phyloP scores from a whole-genome alignment of 2,888 invertebrate genomes.

The Thumatha senex region DNA sequence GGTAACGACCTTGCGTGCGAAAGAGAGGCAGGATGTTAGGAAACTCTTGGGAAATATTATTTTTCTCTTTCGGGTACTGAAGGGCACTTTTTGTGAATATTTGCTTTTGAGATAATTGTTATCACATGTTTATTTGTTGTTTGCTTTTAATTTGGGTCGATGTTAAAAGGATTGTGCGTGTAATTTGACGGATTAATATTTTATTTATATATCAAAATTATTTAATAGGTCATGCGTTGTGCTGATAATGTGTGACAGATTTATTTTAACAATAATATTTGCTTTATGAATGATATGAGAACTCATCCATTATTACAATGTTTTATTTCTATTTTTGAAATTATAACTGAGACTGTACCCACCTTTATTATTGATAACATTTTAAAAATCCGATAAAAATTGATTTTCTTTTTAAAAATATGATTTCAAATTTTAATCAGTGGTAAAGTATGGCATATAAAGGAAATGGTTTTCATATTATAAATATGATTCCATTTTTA shows the following conservation, averaged over 20 bases:
- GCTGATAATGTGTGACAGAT: constrained; percentile 20
- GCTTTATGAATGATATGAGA: not conserved
- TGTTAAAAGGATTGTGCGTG: constrained; percentile 49
- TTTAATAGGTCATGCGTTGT: constrained; percentile 29
- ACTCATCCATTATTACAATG: too few species aligned
- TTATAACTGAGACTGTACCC: too few species aligned
- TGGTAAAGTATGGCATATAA: too few species aligned
- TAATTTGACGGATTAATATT: constrained; percentile 15
- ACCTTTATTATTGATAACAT: too few species aligned
- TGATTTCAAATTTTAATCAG: too few species aligned
- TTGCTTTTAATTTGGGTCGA: constrained; percentile 59
- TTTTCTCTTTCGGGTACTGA: constrained; percentile 77
- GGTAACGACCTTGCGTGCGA: constrained; percentile 67
- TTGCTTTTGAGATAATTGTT: constrained; percentile 53
- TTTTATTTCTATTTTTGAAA: too few species aligned
- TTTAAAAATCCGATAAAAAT: too few species aligned
- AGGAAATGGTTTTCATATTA: too few species aligned
- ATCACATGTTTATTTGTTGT: constrained; percentile 57
- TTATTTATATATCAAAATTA: constrained; percentile 30
- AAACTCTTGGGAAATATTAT: constrained; percentile 80
- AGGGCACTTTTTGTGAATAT: constrained; percentile 77
- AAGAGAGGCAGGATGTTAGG: constrained; percentile 70
- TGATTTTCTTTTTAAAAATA: too few species aligned
- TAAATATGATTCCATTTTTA: too few species aligned
- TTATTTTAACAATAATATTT: constrained; percentile 5